Conservation (phyloP, 2,797 vertebrate species). For the Microchirus variegatus region DNA sequence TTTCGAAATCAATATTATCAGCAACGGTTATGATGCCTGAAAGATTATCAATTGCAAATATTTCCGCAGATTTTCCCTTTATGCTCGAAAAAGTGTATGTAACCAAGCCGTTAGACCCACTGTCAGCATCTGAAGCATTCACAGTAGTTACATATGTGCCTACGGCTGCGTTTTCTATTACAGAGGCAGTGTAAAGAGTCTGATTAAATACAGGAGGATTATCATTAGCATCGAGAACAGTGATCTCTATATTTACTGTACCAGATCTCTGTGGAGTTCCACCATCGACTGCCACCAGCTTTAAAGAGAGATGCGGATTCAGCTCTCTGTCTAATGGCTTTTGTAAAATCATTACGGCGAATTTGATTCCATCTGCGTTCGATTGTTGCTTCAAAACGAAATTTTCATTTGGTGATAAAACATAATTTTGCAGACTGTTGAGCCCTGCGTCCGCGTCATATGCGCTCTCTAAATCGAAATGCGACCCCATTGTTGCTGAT, state of each 20-base stretch:
- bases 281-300: constrained; percentile 66
- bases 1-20: constrained; percentile 70
- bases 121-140: constrained; percentile 65
- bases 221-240: constrained; percentile 64
- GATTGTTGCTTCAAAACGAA: constrained; percentile 59
- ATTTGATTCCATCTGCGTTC: constrained; percentile 63
- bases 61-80: constrained; percentile 30
- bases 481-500: background rate
- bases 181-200: constrained; percentile 42
- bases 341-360: constrained; percentile 44
- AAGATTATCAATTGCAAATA: too few species aligned
- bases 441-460: constrained; percentile 65
- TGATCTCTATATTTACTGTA: constrained; percentile 57
- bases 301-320: constrained; percentile 46
- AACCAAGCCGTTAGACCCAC: constrained; percentile 52
- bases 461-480: constrained; percentile 21
- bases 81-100: constrained; percentile 63
- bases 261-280: constrained; percentile 69
- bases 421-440: constrained; percentile 58
- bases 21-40: constrained; percentile 60
- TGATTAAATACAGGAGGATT: constrained; percentile 66
- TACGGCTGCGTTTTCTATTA: constrained; percentile 55
- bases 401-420: constrained; percentile 45
- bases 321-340: constrained; percentile 63
- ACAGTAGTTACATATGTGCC: constrained; percentile 45